phyloP scores from a whole-genome alignment of 2,888 invertebrate species.

The Drosophila macrospina region DNA sequence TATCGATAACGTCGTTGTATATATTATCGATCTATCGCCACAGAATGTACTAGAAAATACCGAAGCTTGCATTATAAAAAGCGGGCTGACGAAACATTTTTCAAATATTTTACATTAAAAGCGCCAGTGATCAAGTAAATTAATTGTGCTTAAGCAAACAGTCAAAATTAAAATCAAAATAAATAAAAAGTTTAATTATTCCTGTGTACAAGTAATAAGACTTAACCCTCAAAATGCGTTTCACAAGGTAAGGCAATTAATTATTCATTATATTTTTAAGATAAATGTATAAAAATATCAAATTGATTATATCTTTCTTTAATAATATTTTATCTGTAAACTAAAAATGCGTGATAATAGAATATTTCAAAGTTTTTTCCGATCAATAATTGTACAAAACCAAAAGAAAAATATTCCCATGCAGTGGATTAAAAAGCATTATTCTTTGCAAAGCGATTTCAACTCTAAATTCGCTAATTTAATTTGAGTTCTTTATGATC shows the following conservation, averaged over 20 bases:
- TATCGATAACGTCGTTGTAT: conserved; percentile 24
- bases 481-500: neutral
- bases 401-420: neutral
- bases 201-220: neutral
- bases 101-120: conserved; percentile 46
- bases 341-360: neutral
- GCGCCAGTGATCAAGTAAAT: conserved; percentile 50
- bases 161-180: neutral
- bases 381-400: neutral
- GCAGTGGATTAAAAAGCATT: neutral
- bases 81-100: conserved; percentile 33
- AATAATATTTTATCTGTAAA: neutral
- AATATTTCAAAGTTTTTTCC: neutral
- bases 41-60: conserved; percentile 53
- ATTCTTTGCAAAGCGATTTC: neutral
- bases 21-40: neutral
- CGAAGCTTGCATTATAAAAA: conserved; percentile 52
- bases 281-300: neutral
- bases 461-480: neutral
- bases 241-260: conserved; percentile 63
- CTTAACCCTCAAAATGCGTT: conserved; percentile 67
- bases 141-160: conserved; percentile 13
- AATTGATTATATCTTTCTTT: neutral
- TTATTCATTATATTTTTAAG: neutral
- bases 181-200: conserved; percentile 5